A percentile compares a stretch with the other conserved stretches of the same genome.
Conservation (phyloP, 2,888 invertebrate species). For the Ennomos quercinarius region DNA sequence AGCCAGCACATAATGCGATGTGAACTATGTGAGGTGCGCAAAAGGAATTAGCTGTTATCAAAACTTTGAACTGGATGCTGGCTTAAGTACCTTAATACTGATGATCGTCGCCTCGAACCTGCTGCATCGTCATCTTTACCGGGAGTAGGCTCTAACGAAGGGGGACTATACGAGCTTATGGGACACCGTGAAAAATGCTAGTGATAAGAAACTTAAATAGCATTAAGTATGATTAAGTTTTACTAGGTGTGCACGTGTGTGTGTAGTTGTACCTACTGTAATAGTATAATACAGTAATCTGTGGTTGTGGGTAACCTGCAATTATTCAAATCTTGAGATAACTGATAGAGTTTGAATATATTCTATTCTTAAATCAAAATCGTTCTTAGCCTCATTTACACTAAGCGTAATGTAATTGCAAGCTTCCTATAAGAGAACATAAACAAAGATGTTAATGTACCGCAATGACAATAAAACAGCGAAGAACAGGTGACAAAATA, state of each 20-base stretch:
- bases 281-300: no score
- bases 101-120: constrained; percentile 60
- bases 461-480: constrained; percentile 21
- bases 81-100: constrained; percentile 57
- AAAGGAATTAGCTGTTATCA: constrained; percentile 59
- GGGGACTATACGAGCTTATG: constrained; percentile 23
- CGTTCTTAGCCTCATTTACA: neutral
- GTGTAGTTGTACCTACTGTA: no score
- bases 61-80: constrained; percentile 50
- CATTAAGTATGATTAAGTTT: neutral
- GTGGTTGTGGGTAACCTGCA: no score
- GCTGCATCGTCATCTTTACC: constrained; percentile 50
- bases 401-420: neutral
- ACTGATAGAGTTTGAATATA: no score
- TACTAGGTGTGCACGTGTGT: no score
- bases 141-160: constrained; percentile 26
- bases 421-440: constrained; percentile 1
- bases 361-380: no score
- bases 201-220: constrained; percentile 10
- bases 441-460: constrained; percentile 1
- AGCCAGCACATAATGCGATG: constrained; percentile 58
- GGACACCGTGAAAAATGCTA: constrained; percentile 12
- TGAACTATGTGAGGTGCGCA: constrained; percentile 58
- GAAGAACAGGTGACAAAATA: constrained; percentile 30
- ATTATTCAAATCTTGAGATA: no score